These are phyloP conservation scores for Ypsolopha sequella DNA, from an alignment of 2,888 invertebrate genomes.

Conservation along the genomic window DNA sequence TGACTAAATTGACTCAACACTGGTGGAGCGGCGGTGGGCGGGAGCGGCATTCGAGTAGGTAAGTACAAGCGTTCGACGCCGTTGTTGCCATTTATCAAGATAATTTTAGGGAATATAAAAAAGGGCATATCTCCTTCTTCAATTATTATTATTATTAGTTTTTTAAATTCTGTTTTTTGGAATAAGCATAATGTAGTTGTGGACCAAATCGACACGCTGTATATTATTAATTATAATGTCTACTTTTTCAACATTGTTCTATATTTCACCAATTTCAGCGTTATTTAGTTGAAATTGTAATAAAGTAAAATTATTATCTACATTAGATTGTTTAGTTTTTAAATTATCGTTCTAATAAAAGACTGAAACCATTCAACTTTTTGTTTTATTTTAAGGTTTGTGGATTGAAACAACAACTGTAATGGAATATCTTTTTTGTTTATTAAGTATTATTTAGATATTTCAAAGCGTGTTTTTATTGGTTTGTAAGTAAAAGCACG, in stretches of 20 bases:
- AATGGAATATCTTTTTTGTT: background rate
- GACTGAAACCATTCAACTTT: conserved; percentile 45
- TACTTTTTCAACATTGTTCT: background rate
- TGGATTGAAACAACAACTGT: background rate
- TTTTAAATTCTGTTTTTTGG: too few species aligned
- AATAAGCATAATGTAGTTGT: background rate
- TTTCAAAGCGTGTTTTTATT: background rate
- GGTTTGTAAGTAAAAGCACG: background rate
- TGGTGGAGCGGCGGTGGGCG: too few species aligned
- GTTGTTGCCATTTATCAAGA: background rate
- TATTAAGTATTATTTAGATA: background rate
- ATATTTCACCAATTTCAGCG: background rate
- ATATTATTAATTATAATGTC: background rate
- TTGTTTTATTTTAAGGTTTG: conserved; percentile 9
- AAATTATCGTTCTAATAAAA: conserved; percentile 61
- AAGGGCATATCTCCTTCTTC: too few species aligned
- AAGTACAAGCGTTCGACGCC: too few species aligned
- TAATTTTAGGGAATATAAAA: background rate
- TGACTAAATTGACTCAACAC: too few species aligned
- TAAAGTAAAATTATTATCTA: background rate
- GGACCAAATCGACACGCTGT: background rate
- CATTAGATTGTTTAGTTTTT: conserved; percentile 43
- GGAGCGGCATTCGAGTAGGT: too few species aligned
- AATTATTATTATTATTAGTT: too few species aligned
- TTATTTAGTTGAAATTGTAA: background rate